These are phyloP conservation scores for Plectropomus leopardus DNA, from an alignment of 2,113 vertebrate genomes.

Conservation along the genomic window DNA sequence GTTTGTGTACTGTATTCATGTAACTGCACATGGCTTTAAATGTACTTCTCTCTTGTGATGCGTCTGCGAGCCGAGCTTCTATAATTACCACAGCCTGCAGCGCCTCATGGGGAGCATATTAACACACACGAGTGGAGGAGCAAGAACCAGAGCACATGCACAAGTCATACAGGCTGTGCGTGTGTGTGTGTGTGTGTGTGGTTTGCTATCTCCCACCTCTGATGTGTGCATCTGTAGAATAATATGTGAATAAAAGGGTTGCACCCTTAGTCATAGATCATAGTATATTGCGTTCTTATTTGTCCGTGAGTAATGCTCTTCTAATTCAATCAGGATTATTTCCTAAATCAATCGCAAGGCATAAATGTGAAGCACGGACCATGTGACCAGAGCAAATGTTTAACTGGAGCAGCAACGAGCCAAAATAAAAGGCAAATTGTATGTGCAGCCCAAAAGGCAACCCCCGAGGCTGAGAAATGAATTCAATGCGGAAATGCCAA, in stretches of 20 bases:
- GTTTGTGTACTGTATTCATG: constrained; percentile 40
- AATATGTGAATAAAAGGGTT: constrained; percentile 14
- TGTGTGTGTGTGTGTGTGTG: neutral
- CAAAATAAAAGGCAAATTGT: neutral
- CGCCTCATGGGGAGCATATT: constrained; percentile 82
- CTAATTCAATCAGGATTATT: neutral
- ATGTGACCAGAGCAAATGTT: neutral
- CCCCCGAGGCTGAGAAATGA: no score
- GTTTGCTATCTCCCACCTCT: constrained; percentile 17
- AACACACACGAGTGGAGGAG: constrained; percentile 84
- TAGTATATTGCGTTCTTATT: neutral
- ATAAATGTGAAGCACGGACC: neutral
- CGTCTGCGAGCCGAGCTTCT: constrained; percentile 74
- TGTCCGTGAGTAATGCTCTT: neutral
- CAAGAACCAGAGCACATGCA: constrained; percentile 57
- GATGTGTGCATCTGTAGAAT: constrained; percentile 32
- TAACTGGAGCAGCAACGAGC: neutral
- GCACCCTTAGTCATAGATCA: constrained; percentile 23
- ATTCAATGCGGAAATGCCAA: no score
- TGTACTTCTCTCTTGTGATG: constrained; percentile 67
- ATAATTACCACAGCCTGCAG: constrained; percentile 85
- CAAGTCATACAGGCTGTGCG: constrained; percentile 35
- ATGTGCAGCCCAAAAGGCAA: neutral
- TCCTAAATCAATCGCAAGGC: neutral
- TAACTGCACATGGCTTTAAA: constrained; percentile 60